phyloP scores from a whole-genome alignment of 2,888 invertebrate species.

The Lottia gigantea region DNA sequence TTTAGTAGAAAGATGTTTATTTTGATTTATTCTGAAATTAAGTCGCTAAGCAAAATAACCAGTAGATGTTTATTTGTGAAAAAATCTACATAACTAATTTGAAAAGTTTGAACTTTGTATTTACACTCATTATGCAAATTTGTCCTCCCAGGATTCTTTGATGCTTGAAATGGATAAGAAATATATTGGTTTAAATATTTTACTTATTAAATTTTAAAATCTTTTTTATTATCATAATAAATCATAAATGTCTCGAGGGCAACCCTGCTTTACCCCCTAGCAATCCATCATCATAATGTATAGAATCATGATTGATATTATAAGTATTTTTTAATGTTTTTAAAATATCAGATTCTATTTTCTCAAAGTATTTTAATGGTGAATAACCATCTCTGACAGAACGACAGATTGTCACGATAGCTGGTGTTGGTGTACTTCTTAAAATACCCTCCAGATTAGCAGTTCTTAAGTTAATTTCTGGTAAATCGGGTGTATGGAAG shows the following conservation, averaged over 20 bases:
- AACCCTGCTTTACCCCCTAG: constrained; percentile 50
- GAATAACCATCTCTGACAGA: constrained; percentile 60
- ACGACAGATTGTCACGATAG: constrained; percentile 49
- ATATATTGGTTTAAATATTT: no score
- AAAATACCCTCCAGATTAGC: constrained; percentile 32
- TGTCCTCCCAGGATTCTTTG: no score
- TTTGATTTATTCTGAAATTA: no score
- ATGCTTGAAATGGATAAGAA: no score
- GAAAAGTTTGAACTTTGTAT: no score
- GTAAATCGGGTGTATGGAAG: constrained; percentile 36
- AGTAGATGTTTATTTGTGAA: no score
- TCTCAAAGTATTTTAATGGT: constrained; percentile 45
- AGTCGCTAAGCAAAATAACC: no score
- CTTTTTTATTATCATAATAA: no score
- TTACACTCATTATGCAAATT: no score
- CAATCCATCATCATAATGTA: constrained; percentile 47
- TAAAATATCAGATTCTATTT: constrained; percentile 48
- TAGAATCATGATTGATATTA: constrained; percentile 15
- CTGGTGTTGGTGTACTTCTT: constrained; percentile 30
- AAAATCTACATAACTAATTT: no score
- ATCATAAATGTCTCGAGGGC: constrained; percentile 23
- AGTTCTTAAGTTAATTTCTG: constrained; percentile 37
- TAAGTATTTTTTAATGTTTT: constrained; percentile 31
- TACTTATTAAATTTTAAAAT: no score
- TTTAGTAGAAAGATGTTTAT: no score